Base-by-base conservation (phyloP, 2,888 invertebrate species). In the Campoplex capitator region DNA sequence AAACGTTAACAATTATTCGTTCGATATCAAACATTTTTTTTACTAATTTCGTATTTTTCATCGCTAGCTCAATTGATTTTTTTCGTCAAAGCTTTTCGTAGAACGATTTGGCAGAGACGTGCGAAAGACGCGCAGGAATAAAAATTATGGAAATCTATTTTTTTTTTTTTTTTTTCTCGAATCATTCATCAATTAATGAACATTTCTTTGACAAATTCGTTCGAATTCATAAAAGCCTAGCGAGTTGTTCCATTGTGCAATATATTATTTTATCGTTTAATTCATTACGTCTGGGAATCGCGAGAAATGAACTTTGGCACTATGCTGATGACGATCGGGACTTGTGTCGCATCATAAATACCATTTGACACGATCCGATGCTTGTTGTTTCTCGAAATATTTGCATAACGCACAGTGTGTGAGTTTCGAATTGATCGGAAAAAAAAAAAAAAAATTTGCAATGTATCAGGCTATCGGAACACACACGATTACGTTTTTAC, bases 1-100 rank as follows among this genome's bases (percentile, higher is more conserved):
- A 88, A 90, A 90, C 90, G 91, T 90, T 88, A 91, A 91, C 73
- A 81, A 42, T 78, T 83, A 76, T 77, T 67, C 54, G 13, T 67
- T 79, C 71, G 28, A 48, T 70, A 45, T 73, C 6, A 16, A 62
- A 74, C 71, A 70, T 76, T 62, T 18, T n/a, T 77, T 3, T 78
- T 32, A 23, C 23, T 76, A 28, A 35, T 42, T 78, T 42, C 23
- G 9, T 76, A 11, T 65, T 38, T 38, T 11, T 38, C 28, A 38
- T 16, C 73, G 11, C 9, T 8, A n/a, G 18, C 51, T 45, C 2
- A 13, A 42, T 42, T 42, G 51, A n/a, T 51, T 51, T 51, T 18
- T 18, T 51, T 51, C 1, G 18, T 18, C 7, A 51, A 51, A 18
- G 51, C 51, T 51, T 51, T 18, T 18, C 51, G n/a, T 6, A 6